Evolutionary conservation across 2,113 vertebrate genomes (phyloP).

Genomic region (Oreocharis arfaki): DNA sequence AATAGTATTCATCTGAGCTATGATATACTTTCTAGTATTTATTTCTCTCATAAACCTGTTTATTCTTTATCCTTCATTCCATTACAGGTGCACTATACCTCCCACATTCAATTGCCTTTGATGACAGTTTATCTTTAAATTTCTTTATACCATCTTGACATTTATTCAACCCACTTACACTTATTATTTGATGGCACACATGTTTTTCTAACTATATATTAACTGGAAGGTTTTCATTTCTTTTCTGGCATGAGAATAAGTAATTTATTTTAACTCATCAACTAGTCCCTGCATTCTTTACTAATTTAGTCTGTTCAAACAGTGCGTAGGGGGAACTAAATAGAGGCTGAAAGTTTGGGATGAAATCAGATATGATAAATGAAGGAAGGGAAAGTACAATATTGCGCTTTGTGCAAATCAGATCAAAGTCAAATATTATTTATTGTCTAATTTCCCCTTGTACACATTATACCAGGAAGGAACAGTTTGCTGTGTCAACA

Average conservation of each 20-base stretch:
- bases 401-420: slow-evolving; percentile 17
- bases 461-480: not conserved
- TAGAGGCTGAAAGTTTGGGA: not conserved
- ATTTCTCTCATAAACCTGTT: not conserved
- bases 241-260: not conserved
- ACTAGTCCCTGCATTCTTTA: not conserved
- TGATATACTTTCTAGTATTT: not conserved
- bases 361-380: slow-evolving; percentile 27
- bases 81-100: not conserved
- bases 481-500: slow-evolving; percentile 16
- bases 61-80: not conserved
- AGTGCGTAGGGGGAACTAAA: not conserved
- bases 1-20: not conserved
- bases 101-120: not conserved
- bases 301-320: not conserved
- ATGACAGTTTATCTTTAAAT: not conserved
- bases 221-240: not conserved
- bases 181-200: not conserved
- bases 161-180: not conserved
- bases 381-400: not conserved
- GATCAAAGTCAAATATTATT: slow-evolving; percentile 41
- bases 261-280: not conserved
- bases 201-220: not conserved
- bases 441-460: slow-evolving; percentile 34
- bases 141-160: not conserved